Evolutionary conservation across 2,797 vertebrate genomes (phyloP), one percentile per base, ranked within the genome.

Genomic region (Mus spretus): DNA sequence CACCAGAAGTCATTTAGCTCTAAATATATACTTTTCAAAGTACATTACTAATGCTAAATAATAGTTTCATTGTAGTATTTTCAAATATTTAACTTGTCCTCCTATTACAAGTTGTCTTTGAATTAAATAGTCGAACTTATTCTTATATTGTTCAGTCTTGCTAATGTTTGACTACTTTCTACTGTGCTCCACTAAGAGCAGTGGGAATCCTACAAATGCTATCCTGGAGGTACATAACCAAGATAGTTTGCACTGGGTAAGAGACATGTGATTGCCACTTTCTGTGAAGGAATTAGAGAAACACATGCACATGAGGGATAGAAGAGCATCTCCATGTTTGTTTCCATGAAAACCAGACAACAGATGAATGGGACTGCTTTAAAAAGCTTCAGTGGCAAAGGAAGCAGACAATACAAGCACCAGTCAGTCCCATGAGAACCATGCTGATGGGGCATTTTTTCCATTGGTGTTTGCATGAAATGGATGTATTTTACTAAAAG

Each of bases 41-140:
- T 20, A 65, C 13, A 53, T 6, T 75, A 26, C 53, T n/a, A 90
- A 55, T 81, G 80, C 13, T 72, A 89, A 2, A 63, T 75, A 55
- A 90, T 47, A 82, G 22, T 81, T n/a, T 31, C 93, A 6, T n/a
- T 79, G 24, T 78, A 31, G 17, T 89, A 47, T 70, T 83, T 83
- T 3, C 4, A 84, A 96, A 93, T 83, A 19, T 87, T 47, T 92
- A 63, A 31, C 3, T 92, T 94, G 26, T 83, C 47, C n/a, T 91
- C 78, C 50, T 57, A 59, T 90, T 86, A 40, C 17, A 47, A 90
- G n/a, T 13, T 1, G 0, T 63, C 22, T 67, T 75, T 81, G 67
- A 20, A 83, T 40, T 12, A 59, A 4, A 19, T 57, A 6, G 8
- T 12, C 59, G 61, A 65, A 50, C 2, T 61, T 87, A 78, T 8